Conservation (phyloP, 1,140 invertebrate genomes). For the Phthorimaea operculella region DNA sequence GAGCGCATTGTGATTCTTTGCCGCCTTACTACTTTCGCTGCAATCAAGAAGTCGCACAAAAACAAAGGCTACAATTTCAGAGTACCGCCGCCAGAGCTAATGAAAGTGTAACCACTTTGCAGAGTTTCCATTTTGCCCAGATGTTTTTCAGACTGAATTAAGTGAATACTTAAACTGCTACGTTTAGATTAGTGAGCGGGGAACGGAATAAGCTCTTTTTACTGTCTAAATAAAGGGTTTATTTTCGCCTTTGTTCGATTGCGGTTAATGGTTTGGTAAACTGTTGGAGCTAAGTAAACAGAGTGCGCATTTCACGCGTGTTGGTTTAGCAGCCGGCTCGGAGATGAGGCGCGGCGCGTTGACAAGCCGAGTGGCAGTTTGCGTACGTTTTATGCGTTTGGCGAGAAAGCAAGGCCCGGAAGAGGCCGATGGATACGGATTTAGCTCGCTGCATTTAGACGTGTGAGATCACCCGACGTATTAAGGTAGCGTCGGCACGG, state of each 20-base stretch:
- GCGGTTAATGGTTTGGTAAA: conserved; percentile 34
- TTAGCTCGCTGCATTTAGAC: conserved; percentile 53
- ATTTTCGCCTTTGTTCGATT: conserved; percentile 22
- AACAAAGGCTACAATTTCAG: conserved; percentile 4
- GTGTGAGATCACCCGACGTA: conserved; percentile 50
- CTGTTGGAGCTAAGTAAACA: conserved; percentile 25
- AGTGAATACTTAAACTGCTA: conserved; percentile 2
- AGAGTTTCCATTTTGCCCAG: conserved; percentile 2
- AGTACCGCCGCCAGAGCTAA: conserved; percentile 1
- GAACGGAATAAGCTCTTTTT: conserved; percentile 9
- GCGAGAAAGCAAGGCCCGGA: conserved; percentile 49
- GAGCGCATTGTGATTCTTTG: conserved; percentile 52
- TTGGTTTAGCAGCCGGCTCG: conserved; percentile 24
- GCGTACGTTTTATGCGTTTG: conserved; percentile 51
- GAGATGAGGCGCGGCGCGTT: conserved; percentile 29
- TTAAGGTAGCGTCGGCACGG: conserved; percentile 23
- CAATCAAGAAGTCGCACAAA: conserved; percentile 28
- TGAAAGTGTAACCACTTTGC: conserved; percentile 7
- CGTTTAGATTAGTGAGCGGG: background rate
- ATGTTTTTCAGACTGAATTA: conserved; percentile 6
- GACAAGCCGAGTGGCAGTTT: conserved; percentile 48
- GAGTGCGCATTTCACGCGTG: conserved; percentile 28
- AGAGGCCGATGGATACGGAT: conserved; percentile 48
- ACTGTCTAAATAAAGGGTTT: conserved; percentile 17
- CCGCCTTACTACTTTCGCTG: conserved; percentile 42